Base-by-base conservation (phyloP, 2,113 vertebrate genomes). In the Syngnathus typhle region DNA sequence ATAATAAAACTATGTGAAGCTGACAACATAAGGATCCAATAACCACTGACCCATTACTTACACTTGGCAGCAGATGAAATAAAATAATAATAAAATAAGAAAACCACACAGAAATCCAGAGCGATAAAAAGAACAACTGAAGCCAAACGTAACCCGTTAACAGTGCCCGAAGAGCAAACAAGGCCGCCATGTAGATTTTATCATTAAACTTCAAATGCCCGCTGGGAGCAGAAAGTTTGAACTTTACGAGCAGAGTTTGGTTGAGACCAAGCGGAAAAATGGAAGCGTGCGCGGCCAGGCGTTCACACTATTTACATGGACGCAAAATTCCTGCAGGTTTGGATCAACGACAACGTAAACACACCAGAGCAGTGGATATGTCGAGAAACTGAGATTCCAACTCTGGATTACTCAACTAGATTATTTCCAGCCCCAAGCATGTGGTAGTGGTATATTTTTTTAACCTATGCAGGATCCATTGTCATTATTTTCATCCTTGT, bases 1-100 rank as follows among this genome's bases (percentile, higher is more conserved):
- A 68, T 62, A 32, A 46, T 56, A 51, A 54, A 49, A 49, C 46
- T 32, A 64, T 64, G 60, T 55, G 49, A 38, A 47, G 54, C 61
- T 58, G 60, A 73, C 61, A 55, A 79, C 36, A 60, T 71, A 73
- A 41, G 44, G 70, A 55, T 61, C 32, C 43, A 64, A 60, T 62
- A 69, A 60, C 51, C 38, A 38, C 49, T 27, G 47, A 46, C 47
- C 21, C 67, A 49, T 79, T 78, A 19, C 69, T 78, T 69, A 70
- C 61, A 74, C 41, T 39, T 64, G 60, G 52, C 74, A 77, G 61
- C 60, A 23, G 41, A n/a, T 73, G 60, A 23, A 27, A 44, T 10
- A 10, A 3, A 4, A 21, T 21, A 44, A 61, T n/a, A 61, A n/a
- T n/a, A 43, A 61, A 39, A 61, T 23, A 41, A 41, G 15, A 23